A percentile compares a stretch with the other conserved stretches of the same genome.
Evolutionary conservation across 2,113 vertebrate species (phyloP).

Genomic region (Rattus rattus): DNA sequence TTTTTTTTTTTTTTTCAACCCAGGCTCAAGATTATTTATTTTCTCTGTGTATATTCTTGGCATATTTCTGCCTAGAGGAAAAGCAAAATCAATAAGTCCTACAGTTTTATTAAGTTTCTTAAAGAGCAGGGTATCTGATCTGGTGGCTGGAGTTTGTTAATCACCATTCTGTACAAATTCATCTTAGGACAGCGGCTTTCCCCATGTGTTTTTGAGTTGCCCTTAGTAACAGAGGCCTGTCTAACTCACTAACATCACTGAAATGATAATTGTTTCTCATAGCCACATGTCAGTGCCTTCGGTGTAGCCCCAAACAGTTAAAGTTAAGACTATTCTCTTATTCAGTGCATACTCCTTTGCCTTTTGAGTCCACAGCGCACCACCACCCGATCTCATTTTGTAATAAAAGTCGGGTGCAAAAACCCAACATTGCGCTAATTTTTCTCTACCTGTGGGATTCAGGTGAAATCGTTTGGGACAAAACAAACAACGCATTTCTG

Average conservation of each 20-base stretch:
- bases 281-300: background rate
- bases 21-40: conserved; percentile 77
- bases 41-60: conserved; percentile 75
- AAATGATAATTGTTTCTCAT: background rate
- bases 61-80: conserved; percentile 80
- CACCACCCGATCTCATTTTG: background rate
- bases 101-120: conserved; percentile 81
- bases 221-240: conserved; percentile 25
- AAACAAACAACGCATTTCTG: background rate
- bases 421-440: background rate
- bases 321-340: conserved; percentile 25
- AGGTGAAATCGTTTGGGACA: background rate
- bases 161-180: conserved; percentile 47
- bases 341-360: background rate
- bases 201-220: background rate
- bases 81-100: conserved; percentile 78
- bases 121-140: conserved; percentile 70
- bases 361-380: background rate
- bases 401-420: background rate
- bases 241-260: conserved; percentile 32
- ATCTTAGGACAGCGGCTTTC: conserved; percentile 27
- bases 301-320: background rate
- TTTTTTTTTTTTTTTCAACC: background rate
- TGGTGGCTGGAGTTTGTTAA: conserved; percentile 71
- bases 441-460: background rate